These are phyloP conservation scores for Elegia similella DNA, from an alignment of 2,888 invertebrate genomes.

Conservation along the genomic window DNA sequence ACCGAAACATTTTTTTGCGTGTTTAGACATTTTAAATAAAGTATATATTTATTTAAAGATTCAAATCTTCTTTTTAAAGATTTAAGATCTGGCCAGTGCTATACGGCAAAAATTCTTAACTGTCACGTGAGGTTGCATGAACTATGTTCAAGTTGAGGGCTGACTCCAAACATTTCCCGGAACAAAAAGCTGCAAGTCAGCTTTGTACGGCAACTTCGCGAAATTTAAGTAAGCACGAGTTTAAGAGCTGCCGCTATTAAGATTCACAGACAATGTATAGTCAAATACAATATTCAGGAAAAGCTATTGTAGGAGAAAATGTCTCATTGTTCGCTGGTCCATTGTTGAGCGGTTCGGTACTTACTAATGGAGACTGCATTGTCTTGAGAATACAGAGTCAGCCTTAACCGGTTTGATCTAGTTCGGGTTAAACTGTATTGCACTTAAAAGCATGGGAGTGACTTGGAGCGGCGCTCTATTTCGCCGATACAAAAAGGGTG, in stretches of 20 bases:
- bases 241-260: conserved; percentile 52
- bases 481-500: neutral
- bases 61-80: too few species aligned
- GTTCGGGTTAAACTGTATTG: conserved; percentile 39
- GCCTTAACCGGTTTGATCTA: conserved; percentile 42
- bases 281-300: conserved; percentile 76
- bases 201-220: conserved; percentile 37
- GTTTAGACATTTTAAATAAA: too few species aligned
- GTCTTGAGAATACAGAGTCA: conserved; percentile 59
- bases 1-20: too few species aligned
- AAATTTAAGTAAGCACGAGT: conserved; percentile 55
- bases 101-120: too few species aligned
- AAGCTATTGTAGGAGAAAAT: conserved; percentile 71
- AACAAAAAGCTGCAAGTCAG: neutral
- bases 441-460: conserved; percentile 25
- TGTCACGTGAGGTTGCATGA: too few species aligned
- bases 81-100: too few species aligned
- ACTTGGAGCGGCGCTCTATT: conserved; percentile 11
- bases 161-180: neutral
- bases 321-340: conserved; percentile 64
- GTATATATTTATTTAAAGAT: too few species aligned
- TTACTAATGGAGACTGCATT: conserved; percentile 74
- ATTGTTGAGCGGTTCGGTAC: conserved; percentile 65
- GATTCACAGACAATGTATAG: conserved; percentile 59
- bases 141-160: too few species aligned